Evolutionary conservation across 2,797 vertebrate genomes (phyloP), one percentile per base, ranked within the genome.

Genomic region (Margarornis squamiger): DNA sequence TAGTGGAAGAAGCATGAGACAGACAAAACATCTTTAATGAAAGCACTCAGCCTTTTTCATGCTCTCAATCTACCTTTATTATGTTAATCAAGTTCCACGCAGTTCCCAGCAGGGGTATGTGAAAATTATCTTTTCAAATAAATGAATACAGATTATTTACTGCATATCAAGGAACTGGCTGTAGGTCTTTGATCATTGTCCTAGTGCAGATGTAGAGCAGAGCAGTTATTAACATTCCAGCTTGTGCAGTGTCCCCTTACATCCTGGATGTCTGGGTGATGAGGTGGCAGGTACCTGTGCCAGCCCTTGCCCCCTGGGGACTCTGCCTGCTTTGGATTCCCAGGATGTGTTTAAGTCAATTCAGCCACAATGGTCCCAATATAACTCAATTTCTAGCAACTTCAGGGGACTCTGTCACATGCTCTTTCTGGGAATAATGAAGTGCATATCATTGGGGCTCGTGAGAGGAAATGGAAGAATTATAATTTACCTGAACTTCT

Each of bases 161-260:
- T 76, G 67, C 63, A 17, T 81, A 96, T 98, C 92, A 97, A 88
- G 91, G 61, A 85, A 32, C 55, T 88, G 49, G 7, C 67, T 96
- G 3, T 26, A 59, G 76, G 58, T 57, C 74, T 95, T 88, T 88
- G 70, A 88, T 97, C 49, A 26, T 20, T 76, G 71, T 82, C n/a
- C 49, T 76, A 59, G 12, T 76, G 38, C n/a, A 43, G 80, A 24
- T 0, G 1, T 41, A 63, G 52, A 58, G 73, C 49, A 94, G 48
- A 76, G 59, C 30, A 36, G 30, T 78, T 48, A 54, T 24, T 77
- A 59, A 65, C 52, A 5, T 30, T 24, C 9, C 67, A 12, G 39
- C 12, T 54, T 45, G 22, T 41, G 34, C 3, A 2, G 16, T 48
- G 68, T 63, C 30, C 39, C 19, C 22, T 52, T 26, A n/a, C n/a